A percentile compares a stretch with the other conserved stretches of the same genome.
Evolutionary conservation across 2,113 vertebrate species (phyloP).

Genomic region (Melanotaenia duboulayi): DNA sequence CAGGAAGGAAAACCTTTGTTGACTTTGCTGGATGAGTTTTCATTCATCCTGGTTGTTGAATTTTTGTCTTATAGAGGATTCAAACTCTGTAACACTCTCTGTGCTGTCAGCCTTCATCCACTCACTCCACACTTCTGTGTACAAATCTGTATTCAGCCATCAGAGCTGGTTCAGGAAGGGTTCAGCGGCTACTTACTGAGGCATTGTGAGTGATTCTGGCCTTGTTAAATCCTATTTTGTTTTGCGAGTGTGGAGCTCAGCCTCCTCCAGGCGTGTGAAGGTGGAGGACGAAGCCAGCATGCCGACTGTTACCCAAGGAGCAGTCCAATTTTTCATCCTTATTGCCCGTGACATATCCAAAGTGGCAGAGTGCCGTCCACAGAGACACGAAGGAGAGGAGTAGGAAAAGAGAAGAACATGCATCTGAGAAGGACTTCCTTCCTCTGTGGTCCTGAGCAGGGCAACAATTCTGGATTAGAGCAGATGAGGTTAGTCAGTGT

Average conservation of each 20-base stretch:
- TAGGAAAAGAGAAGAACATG: slow-evolving; percentile 31
- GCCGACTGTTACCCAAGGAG: slow-evolving; percentile 69
- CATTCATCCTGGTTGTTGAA: slow-evolving; percentile 5
- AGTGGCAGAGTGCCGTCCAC: slow-evolving; percentile 77
- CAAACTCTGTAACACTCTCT: neutral
- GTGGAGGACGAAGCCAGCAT: slow-evolving; percentile 66
- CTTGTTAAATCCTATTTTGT: slow-evolving; percentile 86
- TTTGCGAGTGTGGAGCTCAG: slow-evolving; percentile 68
- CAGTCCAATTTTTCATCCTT: slow-evolving; percentile 92
- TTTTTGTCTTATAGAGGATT: slow-evolving; percentile 26
- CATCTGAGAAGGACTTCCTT: slow-evolving; percentile 50
- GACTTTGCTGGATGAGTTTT: no score
- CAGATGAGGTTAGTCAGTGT: slow-evolving; percentile 41
- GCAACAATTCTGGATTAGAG: slow-evolving; percentile 53
- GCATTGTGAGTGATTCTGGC: slow-evolving; percentile 70
- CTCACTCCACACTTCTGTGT: slow-evolving; percentile 14
- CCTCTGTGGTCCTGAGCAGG: slow-evolving; percentile 22
- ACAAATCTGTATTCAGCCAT: slow-evolving; percentile 41
- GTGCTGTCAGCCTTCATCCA: slow-evolving; percentile 35
- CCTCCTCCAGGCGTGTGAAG: slow-evolving; percentile 77
- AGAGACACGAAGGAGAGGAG: slow-evolving; percentile 38
- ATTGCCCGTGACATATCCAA: slow-evolving; percentile 89
- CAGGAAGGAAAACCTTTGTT: no score
- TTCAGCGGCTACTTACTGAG: slow-evolving; percentile 68
- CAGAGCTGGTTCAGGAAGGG: slow-evolving; percentile 55